Evolutionary conservation across 2,113 vertebrate genomes (phyloP), one percentile per base, ranked within the genome.

Genomic region (Diphyllodes magnificus): DNA sequence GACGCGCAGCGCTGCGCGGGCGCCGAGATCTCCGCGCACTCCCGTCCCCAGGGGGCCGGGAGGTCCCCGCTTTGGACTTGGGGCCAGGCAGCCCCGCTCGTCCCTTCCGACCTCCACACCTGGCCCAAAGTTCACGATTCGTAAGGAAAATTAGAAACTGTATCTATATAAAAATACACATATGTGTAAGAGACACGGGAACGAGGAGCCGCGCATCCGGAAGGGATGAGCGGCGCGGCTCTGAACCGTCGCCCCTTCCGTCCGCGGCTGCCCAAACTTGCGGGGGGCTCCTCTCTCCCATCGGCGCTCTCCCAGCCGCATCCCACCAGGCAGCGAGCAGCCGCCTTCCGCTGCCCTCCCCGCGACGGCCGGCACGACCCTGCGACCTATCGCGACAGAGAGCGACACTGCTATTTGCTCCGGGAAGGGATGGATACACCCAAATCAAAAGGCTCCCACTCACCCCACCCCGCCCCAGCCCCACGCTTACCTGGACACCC

Each of bases 111-210:
- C 70, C 96, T 89, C 92, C 88, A 82, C 16, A 30, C 20, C 10
- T 60, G 47, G 39, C 66, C 18, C 68, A 7, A 49, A 63, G 80
- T 91, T 83, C 56, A 82, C 69, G 54, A 94, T 91, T 96, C 68
- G 54, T 7, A 17, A n/a, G 23, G 28, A n/a, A 85, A 92, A 86
- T 39, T 3, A 86, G 66, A 10, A 23, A 9, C 11, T 4, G 39
- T 39, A 12, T 39, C 39, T 5, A 2, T 5, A 23, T 8, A 9
- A 1, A 17, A 10, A 39, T 4, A 1, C 0, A 3, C 0, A 1
- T 1, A 2, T 0, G 17, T 4, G 1, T 7, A 31, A 31, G 25
- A 10, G 22, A 7, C 47, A 5, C 8, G 15, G 28, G 28, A 33
- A 20, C 3, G n/a, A 15, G 66, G 61, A 40, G 42, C 30, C 13